A percentile compares a stretch with the other conserved stretches of the same genome.
Evolutionary conservation across 2,113 vertebrate species (phyloP).

Genomic region (Tauraco erythrolophus): DNA sequence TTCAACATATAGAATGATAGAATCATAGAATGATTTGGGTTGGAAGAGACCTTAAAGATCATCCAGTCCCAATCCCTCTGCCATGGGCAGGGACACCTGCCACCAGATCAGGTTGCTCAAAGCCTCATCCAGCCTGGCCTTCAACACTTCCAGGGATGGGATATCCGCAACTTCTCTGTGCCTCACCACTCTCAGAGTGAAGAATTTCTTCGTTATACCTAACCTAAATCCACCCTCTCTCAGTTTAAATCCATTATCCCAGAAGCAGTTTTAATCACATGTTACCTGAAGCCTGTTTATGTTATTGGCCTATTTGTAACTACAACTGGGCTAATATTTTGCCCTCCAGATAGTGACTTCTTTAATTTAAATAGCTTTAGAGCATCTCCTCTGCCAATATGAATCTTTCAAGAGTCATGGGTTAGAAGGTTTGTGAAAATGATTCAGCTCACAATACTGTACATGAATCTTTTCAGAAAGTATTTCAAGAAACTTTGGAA

Average conservation of each 20-base stretch:
- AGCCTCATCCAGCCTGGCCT: too few relatives aligned
- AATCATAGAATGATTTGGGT: too few relatives aligned
- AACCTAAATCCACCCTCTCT: too few relatives aligned
- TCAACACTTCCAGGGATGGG: too few relatives aligned
- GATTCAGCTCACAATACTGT: neutral
- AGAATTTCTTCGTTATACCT: too few relatives aligned
- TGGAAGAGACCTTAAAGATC: too few relatives aligned
- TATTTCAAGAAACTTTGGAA: neutral
- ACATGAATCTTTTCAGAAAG: neutral
- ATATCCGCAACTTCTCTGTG: too few relatives aligned
- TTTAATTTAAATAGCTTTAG: constrained; percentile 33
- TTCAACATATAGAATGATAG: constrained; percentile 1
- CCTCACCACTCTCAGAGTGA: too few relatives aligned
- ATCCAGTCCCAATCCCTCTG: too few relatives aligned
- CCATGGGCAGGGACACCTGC: too few relatives aligned
- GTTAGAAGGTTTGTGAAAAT: constrained; percentile 2
- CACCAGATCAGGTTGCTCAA: too few relatives aligned
- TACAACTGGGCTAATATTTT: neutral
- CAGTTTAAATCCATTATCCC: neutral
- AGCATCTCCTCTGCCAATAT: neutral
- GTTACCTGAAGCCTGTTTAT: constrained; percentile 37
- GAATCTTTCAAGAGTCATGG: neutral
- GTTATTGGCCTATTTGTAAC: constrained; percentile 34
- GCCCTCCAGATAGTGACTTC: neutral
- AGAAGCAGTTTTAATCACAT: constrained; percentile 36